phyloP scores from a whole-genome alignment of 2,113 vertebrate genomes.

The Callionymus lyra region DNA sequence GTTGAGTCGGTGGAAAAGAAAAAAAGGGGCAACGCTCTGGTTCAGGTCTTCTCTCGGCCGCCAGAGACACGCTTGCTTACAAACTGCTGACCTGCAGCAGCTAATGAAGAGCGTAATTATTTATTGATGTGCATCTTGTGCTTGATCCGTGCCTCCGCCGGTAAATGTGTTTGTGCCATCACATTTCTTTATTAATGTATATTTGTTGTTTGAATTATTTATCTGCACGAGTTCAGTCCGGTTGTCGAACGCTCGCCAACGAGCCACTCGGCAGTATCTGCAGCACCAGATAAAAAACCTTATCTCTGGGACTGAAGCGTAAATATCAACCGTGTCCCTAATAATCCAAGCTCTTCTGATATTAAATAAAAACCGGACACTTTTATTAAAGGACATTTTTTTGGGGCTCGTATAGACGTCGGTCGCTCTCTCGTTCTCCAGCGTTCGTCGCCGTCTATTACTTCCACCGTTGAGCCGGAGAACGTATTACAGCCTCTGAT shows the following conservation, averaged over 20 bases:
- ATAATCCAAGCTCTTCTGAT: too few species aligned
- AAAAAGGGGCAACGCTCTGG: too few species aligned
- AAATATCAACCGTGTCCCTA: too few species aligned
- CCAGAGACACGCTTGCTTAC: conserved; percentile 6
- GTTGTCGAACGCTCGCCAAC: too few species aligned
- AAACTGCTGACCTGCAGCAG: conserved; percentile 55
- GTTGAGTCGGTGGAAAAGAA: too few species aligned
- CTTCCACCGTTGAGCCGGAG: not conserved
- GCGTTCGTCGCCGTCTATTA: not conserved
- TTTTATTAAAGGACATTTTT: too few species aligned
- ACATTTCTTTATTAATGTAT: conserved; percentile 17
- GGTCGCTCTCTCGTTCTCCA: too few species aligned
- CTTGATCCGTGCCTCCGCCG: conserved; percentile 28
- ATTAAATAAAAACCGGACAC: too few species aligned
- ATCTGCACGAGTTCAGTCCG: too few species aligned
- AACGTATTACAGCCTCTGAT: conserved; percentile 7
- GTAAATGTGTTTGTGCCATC: conserved; percentile 6
- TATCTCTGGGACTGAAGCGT: not conserved
- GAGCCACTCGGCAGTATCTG: conserved; percentile 3
- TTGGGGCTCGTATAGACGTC: too few species aligned
- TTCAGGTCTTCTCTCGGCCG: conserved; percentile 2
- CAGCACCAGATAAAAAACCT: conserved; percentile 1
- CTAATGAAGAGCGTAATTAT: conserved; percentile 78
- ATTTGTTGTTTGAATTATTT: conserved; percentile 35
- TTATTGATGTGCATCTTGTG: conserved; percentile 65